These are phyloP conservation scores for Drosophila subpulchrella DNA, from an alignment of 1,140 invertebrate species.

Conservation along the genomic window DNA sequence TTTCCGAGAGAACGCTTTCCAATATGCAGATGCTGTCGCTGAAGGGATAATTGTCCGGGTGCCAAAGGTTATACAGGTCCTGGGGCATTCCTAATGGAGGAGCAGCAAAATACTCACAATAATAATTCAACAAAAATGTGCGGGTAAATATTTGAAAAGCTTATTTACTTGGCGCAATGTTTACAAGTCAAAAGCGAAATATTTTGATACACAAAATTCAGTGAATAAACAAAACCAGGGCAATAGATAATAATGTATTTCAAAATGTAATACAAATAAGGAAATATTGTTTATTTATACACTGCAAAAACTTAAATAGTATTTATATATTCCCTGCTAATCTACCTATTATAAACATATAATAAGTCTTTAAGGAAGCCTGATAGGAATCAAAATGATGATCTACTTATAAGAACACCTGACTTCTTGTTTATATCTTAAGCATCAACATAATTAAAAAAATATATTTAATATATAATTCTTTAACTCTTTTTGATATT, in stretches of 20 bases:
- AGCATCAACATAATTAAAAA: background rate
- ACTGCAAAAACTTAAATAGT: too few relatives aligned
- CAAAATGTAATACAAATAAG: too few relatives aligned
- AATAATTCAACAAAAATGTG: background rate
- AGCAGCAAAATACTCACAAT: background rate
- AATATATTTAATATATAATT: background rate
- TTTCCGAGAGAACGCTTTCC: slow-evolving; percentile 91
- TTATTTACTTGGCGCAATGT: background rate
- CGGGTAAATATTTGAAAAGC: background rate
- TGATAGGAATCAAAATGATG: background rate
- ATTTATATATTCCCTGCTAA: too few relatives aligned
- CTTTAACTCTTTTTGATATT: background rate
- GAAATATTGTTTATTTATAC: too few relatives aligned
- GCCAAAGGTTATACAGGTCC: slow-evolving; percentile 93
- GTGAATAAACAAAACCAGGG: background rate
- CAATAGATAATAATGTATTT: background rate
- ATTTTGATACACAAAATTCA: background rate
- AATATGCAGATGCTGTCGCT: slow-evolving; percentile 91
- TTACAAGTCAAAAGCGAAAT: too few relatives aligned
- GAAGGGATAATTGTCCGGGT: slow-evolving; percentile 90
- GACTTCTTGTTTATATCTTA: background rate
- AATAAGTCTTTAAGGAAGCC: background rate
- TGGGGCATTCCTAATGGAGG: slow-evolving; percentile 88
- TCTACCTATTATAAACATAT: too few relatives aligned
- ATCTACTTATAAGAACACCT: background rate